Evolutionary conservation across 2,797 vertebrate genomes (phyloP).

Genomic region (Dromococcyx pavoninus): DNA sequence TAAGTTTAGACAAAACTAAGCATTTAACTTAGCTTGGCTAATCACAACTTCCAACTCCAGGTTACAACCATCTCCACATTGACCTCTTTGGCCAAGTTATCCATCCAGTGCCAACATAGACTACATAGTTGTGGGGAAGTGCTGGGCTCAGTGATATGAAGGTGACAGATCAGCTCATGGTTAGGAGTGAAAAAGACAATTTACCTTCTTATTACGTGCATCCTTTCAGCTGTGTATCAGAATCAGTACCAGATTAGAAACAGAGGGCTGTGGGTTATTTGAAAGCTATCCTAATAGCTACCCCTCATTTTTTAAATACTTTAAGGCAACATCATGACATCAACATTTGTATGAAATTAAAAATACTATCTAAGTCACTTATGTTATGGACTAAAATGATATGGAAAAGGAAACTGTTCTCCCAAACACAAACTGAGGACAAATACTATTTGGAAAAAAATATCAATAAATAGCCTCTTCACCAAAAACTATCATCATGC

Average conservation of each 20-base stretch:
- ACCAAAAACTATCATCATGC: background rate
- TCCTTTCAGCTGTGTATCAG: background rate
- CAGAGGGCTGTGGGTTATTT: background rate
- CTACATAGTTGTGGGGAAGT: too few relatives aligned
- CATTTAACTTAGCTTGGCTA: background rate
- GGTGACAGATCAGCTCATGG: background rate
- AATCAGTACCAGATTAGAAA: background rate
- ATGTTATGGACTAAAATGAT: background rate
- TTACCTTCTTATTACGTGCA: background rate
- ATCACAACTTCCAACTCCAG: background rate
- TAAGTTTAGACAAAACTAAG: background rate
- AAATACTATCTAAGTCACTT: background rate
- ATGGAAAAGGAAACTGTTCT: background rate
- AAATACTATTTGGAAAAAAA: background rate
- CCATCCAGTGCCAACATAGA: background rate
- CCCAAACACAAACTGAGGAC: background rate
- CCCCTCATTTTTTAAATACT: background rate
- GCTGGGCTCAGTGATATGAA: background rate
- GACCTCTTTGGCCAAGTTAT: background rate
- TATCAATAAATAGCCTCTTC: background rate
- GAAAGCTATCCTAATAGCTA: background rate
- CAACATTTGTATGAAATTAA: background rate
- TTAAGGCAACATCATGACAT: background rate
- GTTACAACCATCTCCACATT: background rate
- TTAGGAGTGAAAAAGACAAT: background rate